Evolutionary conservation across 2,113 vertebrate species (phyloP).

Genomic region (Origma solitaria): DNA sequence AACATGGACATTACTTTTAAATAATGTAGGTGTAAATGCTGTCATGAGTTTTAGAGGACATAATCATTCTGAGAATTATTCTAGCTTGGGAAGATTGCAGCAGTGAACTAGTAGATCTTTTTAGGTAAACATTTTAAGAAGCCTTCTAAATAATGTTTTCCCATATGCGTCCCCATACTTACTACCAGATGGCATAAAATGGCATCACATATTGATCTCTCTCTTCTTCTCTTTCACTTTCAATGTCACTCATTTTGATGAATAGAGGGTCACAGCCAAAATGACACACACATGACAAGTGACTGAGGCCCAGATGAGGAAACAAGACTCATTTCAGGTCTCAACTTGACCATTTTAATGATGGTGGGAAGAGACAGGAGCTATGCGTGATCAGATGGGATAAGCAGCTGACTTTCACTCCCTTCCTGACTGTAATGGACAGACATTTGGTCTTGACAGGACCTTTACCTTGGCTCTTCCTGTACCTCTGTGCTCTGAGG

Average conservation of each 20-base stretch:
- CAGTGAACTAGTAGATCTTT: neutral
- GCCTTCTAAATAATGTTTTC: neutral
- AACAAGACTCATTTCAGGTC: neutral
- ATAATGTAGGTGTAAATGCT: neutral
- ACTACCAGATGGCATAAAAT: constrained; percentile 2
- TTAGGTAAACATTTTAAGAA: constrained; percentile 8
- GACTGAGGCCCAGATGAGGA: neutral
- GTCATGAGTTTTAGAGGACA: neutral
- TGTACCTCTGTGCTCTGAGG: neutral
- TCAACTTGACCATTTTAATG: neutral
- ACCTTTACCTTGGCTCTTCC: neutral
- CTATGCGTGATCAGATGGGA: neutral
- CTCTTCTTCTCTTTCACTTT: neutral
- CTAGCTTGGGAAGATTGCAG: neutral
- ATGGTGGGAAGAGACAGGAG: neutral
- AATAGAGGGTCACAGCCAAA: neutral
- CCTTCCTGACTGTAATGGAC: neutral
- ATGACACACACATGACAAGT: neutral
- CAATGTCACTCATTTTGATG: neutral
- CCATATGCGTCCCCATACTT: neutral
- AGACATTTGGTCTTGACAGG: neutral
- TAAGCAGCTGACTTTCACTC: neutral
- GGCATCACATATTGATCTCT: neutral
- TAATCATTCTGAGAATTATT: neutral
- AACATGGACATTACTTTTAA: neutral